Conservation (phyloP, 2,797 vertebrate genomes). For the Lithobates pipiens region DNA sequence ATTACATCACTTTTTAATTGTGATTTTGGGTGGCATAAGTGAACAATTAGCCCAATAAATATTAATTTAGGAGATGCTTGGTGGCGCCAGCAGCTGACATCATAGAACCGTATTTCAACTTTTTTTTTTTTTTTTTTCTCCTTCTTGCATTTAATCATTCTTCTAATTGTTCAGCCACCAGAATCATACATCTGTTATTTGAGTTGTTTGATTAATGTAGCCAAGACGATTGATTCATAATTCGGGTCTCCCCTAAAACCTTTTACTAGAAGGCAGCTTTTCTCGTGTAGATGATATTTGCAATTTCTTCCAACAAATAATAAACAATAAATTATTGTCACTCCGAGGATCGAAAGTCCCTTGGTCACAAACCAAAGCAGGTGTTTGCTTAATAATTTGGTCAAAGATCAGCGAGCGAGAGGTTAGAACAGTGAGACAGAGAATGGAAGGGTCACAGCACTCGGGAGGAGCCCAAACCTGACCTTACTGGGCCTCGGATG, state of each 20-base stretch:
- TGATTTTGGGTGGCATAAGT: slow-evolving; percentile 53
- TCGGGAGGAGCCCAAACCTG: slow-evolving; percentile 89
- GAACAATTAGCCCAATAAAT: slow-evolving; percentile 61
- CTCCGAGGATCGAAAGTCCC: slow-evolving; percentile 74
- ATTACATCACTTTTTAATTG: slow-evolving; percentile 42
- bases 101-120: slow-evolving; percentile 50
- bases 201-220: slow-evolving; percentile 37
- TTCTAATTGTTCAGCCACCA: slow-evolving; percentile 48
- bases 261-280: slow-evolving; percentile 35
- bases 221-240: slow-evolving; percentile 46
- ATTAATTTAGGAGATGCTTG: slow-evolving; percentile 56
- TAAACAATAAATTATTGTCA: slow-evolving; percentile 88
- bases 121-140: not conserved
- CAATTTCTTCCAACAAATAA: slow-evolving; percentile 82
- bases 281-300: slow-evolving; percentile 64
- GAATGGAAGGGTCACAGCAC: slow-evolving; percentile 88
- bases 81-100: slow-evolving; percentile 56
- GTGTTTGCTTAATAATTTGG: slow-evolving; percentile 99
- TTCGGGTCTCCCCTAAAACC: slow-evolving; percentile 13
- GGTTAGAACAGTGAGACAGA: slow-evolving; percentile 88
- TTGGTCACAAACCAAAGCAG: slow-evolving; percentile 89
- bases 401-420: slow-evolving; percentile 99
- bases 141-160: slow-evolving; percentile 51
- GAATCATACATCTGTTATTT: slow-evolving; percentile 51
- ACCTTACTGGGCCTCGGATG: slow-evolving; percentile 90